Evolutionary conservation across 2,797 vertebrate genomes (phyloP).

Genomic region (Danio choprae): DNA sequence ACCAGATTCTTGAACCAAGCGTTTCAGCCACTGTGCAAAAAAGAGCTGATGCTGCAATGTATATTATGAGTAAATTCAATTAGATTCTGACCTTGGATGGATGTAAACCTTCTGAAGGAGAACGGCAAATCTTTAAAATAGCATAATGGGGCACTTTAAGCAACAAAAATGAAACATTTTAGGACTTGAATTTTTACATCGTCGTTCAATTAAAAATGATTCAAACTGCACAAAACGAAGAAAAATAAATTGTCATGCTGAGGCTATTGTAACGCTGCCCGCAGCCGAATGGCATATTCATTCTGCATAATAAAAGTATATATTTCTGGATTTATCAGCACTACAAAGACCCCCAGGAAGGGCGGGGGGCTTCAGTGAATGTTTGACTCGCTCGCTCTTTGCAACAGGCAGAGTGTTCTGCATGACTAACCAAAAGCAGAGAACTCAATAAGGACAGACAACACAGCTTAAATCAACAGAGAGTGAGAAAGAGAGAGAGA

Average conservation of each 20-base stretch:
- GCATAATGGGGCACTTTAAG: not conserved
- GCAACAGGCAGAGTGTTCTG: constrained; percentile 59
- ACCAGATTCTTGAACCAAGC: too few species aligned
- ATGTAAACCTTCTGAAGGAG: too few species aligned
- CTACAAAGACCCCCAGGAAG: constrained; percentile 46
- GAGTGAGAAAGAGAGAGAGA: constrained; percentile 20
- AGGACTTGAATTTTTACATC: not conserved
- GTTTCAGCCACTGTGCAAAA: too few species aligned
- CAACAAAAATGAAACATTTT: not conserved
- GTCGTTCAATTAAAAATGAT: constrained; percentile 29
- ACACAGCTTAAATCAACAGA: constrained; percentile 56
- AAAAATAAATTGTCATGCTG: constrained; percentile 3
- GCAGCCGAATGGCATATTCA: constrained; percentile 15
- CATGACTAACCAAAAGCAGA: constrained; percentile 61
- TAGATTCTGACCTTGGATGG: too few species aligned
- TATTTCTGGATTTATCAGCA: constrained; percentile 58
- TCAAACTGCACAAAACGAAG: constrained; percentile 9
- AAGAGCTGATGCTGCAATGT: too few species aligned
- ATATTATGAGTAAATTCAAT: too few species aligned
- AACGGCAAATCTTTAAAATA: too few species aligned
- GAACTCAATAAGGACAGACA: constrained; percentile 53
- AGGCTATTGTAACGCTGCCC: constrained; percentile 17
- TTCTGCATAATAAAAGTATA: constrained; percentile 55
- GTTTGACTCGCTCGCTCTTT: constrained; percentile 44
- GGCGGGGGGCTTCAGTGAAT: constrained; percentile 16